phyloP scores from a whole-genome alignment of 2,888 invertebrate species.

The Caenorhabditis macrosperma region DNA sequence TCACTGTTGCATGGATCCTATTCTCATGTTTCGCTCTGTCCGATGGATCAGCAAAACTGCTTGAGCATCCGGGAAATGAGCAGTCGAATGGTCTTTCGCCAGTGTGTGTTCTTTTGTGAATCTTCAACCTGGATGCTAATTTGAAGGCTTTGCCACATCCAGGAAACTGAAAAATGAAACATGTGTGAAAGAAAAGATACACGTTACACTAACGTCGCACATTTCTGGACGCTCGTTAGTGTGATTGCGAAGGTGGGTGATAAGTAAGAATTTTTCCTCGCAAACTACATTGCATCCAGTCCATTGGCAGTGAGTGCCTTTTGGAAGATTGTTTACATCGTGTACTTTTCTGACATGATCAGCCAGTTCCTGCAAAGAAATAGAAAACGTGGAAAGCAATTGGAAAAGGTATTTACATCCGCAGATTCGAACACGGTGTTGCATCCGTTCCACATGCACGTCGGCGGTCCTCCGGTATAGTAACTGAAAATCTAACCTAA shows the following conservation, averaged over 20 bases:
- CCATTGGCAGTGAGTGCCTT: too few relatives aligned
- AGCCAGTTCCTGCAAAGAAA: too few relatives aligned
- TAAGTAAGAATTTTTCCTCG: too few relatives aligned
- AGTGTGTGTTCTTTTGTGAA: constrained; percentile 87
- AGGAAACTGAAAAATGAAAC: constrained; percentile 87
- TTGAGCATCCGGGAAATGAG: constrained; percentile 92
- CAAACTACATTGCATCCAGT: too few relatives aligned
- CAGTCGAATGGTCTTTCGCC: constrained; percentile 87
- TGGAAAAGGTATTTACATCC: too few relatives aligned
- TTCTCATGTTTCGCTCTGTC: constrained; percentile 99
- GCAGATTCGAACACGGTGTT: too few relatives aligned
- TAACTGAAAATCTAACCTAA: too few relatives aligned
- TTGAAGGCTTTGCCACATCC: constrained; percentile 97
- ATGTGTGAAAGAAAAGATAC: not conserved
- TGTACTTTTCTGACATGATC: too few relatives aligned
- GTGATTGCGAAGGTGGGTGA: constrained; percentile 96
- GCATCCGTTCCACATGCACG: too few relatives aligned
- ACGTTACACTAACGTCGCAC: constrained; percentile 88
- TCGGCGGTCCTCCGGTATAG: too few relatives aligned
- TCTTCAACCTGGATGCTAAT: constrained; percentile 91
- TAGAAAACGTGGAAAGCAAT: too few relatives aligned
- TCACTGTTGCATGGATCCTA: constrained; percentile 93
- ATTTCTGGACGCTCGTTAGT: constrained; percentile 98
- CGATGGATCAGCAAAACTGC: constrained; percentile 97
- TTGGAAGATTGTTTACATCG: too few relatives aligned